phyloP scores from a whole-genome alignment of 2,113 vertebrate species.

The Todiramphus chloris region DNA sequence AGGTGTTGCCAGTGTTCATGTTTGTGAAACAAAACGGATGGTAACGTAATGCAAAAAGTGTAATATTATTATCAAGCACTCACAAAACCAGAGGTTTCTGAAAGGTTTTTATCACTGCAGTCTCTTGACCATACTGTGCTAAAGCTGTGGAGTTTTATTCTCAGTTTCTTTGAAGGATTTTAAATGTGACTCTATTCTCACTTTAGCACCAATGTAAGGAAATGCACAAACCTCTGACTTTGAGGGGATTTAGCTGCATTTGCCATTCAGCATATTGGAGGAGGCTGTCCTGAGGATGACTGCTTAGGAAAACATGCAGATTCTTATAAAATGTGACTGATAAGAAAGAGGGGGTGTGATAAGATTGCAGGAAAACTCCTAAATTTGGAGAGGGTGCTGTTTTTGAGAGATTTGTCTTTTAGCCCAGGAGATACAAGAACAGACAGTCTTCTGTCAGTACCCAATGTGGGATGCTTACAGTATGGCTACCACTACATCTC shows the following conservation, averaged over 20 bases:
- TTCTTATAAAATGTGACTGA: neutral
- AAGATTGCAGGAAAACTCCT: neutral
- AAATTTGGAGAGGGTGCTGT: accelerated
- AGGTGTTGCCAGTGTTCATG: neutral
- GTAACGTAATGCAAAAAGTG: neutral
- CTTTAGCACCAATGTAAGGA: neutral
- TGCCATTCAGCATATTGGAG: neutral
- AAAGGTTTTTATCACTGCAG: neutral
- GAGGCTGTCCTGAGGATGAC: neutral
- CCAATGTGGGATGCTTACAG: neutral
- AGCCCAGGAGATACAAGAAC: neutral
- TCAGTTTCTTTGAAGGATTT: neutral
- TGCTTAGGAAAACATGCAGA: neutral
- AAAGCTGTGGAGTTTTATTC: neutral
- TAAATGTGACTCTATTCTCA: neutral
- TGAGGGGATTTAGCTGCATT: neutral
- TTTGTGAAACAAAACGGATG: neutral
- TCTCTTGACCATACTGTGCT: neutral
- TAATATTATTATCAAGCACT: neutral
- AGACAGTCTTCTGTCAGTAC: neutral
- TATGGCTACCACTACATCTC: neutral
- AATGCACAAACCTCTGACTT: neutral
- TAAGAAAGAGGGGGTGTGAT: neutral
- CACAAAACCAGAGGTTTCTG: neutral
- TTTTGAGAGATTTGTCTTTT: neutral